These are phyloP conservation scores for Engystomops pustulosus DNA, from an alignment of 2,113 vertebrate genomes.

Conservation along the genomic window DNA sequence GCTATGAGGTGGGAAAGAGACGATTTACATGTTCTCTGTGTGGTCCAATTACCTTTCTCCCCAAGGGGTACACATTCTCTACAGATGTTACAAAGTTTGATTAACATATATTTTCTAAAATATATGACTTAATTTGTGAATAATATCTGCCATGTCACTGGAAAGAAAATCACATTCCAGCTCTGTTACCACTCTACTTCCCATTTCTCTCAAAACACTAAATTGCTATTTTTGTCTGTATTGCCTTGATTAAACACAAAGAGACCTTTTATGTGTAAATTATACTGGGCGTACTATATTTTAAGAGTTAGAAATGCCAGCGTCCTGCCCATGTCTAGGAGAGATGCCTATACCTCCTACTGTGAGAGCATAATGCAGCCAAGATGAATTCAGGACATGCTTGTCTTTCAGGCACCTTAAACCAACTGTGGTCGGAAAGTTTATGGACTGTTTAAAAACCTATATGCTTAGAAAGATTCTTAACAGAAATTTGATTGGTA, in stretches of 20 bases:
- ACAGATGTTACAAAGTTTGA: slow-evolving; percentile 30
- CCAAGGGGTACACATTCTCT: neutral
- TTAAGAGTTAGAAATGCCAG: slow-evolving; percentile 64
- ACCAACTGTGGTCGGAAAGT: slow-evolving; percentile 34
- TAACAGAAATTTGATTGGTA: slow-evolving; percentile 6
- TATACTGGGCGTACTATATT: slow-evolving; percentile 63
- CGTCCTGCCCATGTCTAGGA: slow-evolving; percentile 60
- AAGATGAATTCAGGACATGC: slow-evolving; percentile 31
- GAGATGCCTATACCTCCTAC: slow-evolving; percentile 64
- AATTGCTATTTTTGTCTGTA: slow-evolving; percentile 63
- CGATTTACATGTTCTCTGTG: slow-evolving; percentile 41
- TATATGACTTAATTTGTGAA: neutral
- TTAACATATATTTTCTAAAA: slow-evolving; percentile 17
- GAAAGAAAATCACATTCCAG: slow-evolving; percentile 58
- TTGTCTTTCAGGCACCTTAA: slow-evolving; percentile 34
- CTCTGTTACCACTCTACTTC: slow-evolving; percentile 53
- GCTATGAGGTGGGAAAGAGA: too few relatives aligned
- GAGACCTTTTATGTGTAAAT: slow-evolving; percentile 63
- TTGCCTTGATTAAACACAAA: slow-evolving; percentile 63
- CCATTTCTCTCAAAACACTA: slow-evolving; percentile 64
- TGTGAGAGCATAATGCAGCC: slow-evolving; percentile 46
- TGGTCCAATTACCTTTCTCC: slow-evolving; percentile 36
- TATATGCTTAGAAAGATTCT: slow-evolving; percentile 19
- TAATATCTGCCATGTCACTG: slow-evolving; percentile 29
- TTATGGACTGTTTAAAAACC: slow-evolving; percentile 26